Evolutionary conservation across 1,140 invertebrate genomes (phyloP), one percentile per base, ranked within the genome.

Genomic region (Drosophila melanica): DNA sequence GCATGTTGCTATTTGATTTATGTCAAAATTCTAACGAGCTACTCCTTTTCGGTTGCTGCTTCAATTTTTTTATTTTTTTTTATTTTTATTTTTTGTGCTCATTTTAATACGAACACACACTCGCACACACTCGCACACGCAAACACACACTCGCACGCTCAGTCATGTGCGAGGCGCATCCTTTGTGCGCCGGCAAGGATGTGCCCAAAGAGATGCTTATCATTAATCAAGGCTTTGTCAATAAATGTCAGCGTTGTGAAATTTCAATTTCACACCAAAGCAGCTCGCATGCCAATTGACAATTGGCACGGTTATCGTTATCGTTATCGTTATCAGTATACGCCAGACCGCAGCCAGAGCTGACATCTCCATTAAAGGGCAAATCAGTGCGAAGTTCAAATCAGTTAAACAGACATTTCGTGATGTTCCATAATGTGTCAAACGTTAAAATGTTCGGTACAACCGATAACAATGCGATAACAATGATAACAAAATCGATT

Each of bases 1-100:
- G 84, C 82, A 89, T 75, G 75, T 84, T 79, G 81, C 80, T 81
- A 91, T 91, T 91, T 91, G 90, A 91, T 91, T 91, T 91, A 91
- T 90, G 90, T 91, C 90, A 91, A 77, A 89, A 89, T 80, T 89
- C 81, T 90, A 91, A 91, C 90, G 90, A 90, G 82, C 78, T 78
- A 74, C 76, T 75, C 75, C 69, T 72, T 79, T 63, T 35, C 50
- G 23, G 20, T 35, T 53, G 51, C 16, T 47, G 23, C 12, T 67
- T 45, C 39, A 23, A 20, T 20, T 54, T 66, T 41, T 37, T 50
- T 30, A 47, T 67, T 18, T 35, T 30, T 44, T 33, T 30, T 57
- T 35, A 45, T 55, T 41, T 47, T 59, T 37, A 35, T 50, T 11
- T 27, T 9, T 27, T 30, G 47, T 55, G 27, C 57, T 42, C 54